Evolutionary conservation across 2,797 vertebrate species (phyloP).

Genomic region (Anolis apletophallus): DNA sequence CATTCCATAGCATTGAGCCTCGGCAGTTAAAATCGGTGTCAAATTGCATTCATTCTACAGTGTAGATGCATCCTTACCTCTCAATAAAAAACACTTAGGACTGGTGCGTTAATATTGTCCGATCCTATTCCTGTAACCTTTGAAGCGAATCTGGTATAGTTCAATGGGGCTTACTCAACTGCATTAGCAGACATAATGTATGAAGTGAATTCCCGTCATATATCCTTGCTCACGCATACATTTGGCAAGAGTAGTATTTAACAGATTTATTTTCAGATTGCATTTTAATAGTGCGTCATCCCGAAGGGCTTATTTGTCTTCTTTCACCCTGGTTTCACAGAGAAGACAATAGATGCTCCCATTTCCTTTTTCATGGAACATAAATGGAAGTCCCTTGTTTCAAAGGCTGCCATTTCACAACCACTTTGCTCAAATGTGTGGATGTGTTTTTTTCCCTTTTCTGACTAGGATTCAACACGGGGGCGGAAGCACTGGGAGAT

Average conservation of each 20-base stretch:
- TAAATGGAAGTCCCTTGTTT: slow-evolving; percentile 5
- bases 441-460: too few species aligned
- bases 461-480: not conserved
- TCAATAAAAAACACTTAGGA: not conserved
- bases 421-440: not conserved
- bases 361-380: not conserved
- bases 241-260: not conserved
- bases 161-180: not conserved
- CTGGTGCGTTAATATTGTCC: too few species aligned
- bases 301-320: not conserved
- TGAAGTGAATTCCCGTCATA: not conserved
- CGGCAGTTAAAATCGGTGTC: too few species aligned
- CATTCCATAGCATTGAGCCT: too few species aligned
- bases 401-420: not conserved
- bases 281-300: not conserved
- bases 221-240: not conserved
- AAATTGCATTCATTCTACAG: too few species aligned
- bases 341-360: not conserved
- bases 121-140: too few species aligned
- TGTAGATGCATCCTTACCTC: not conserved
- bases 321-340: not conserved
- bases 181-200: not conserved
- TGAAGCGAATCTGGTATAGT: not conserved
- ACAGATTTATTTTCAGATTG: not conserved
- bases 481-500: not conserved